phyloP scores from a whole-genome alignment of 2,113 vertebrate genomes.

The Tachysurus fulvidraco region DNA sequence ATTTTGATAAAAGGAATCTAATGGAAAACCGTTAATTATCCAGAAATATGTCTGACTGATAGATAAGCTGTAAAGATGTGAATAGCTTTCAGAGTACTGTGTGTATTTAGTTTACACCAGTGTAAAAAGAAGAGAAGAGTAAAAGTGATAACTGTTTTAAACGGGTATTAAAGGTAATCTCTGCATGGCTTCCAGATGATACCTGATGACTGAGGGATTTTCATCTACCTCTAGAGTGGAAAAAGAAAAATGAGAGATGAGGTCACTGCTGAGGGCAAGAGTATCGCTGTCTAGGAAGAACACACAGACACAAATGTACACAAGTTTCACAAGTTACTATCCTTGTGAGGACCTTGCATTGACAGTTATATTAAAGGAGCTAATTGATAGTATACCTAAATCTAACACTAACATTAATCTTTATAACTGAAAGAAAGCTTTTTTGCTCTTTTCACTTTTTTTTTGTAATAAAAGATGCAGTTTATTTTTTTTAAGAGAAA shows the following conservation, averaged over 20 bases:
- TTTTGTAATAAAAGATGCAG: background rate
- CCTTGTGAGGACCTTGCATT: slow-evolving; percentile 7
- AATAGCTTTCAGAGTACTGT: too few relatives aligned
- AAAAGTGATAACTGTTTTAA: background rate
- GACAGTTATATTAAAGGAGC: background rate
- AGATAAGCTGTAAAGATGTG: background rate
- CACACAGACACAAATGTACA: slow-evolving; percentile 1
- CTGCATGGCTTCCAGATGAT: slow-evolving; percentile 19
- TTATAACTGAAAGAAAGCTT: background rate
- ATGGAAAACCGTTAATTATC: background rate
- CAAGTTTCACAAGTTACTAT: background rate
- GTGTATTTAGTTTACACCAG: background rate
- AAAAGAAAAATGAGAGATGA: slow-evolving; percentile 40
- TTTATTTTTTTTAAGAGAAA: background rate
- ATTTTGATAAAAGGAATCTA: slow-evolving; percentile 9
- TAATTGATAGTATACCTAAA: background rate
- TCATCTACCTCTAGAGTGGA: slow-evolving; percentile 26
- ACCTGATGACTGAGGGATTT: slow-evolving; percentile 45
- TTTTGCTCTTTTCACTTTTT: background rate
- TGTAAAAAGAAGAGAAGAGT: too few relatives aligned
- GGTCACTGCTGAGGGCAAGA: slow-evolving; percentile 25
- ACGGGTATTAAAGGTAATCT: slow-evolving; percentile 28
- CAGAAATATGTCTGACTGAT: background rate
- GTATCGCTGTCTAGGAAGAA: slow-evolving; percentile 43
- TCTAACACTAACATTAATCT: background rate